phyloP scores from a whole-genome alignment of 2,888 invertebrate genomes.

The Campoplex nolae region DNA sequence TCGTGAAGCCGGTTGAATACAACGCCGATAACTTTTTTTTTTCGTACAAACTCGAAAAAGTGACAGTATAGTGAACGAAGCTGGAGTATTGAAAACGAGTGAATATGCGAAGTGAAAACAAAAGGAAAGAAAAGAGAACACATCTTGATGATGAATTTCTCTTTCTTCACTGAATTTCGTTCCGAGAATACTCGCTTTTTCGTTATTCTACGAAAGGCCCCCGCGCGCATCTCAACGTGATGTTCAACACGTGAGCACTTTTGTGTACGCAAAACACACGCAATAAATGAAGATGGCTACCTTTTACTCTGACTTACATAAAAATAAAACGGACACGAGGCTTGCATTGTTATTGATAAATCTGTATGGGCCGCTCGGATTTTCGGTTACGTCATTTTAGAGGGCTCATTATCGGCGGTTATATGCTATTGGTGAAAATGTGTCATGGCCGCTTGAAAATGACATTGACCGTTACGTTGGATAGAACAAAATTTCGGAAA shows the following conservation, averaged over 20 bases:
- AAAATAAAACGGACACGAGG: slow-evolving; percentile 9
- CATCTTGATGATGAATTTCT: slow-evolving; percentile 19
- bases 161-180: slow-evolving; percentile 52
- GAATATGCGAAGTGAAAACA: slow-evolving; percentile 19
- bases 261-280: not conserved
- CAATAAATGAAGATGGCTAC: slow-evolving; percentile 5
- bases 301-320: slow-evolving; percentile 10
- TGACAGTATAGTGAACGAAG: not conserved
- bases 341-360: slow-evolving; percentile 35
- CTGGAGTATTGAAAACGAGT: not conserved
- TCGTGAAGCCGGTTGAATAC: not conserved
- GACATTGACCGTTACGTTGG: slow-evolving; percentile 5
- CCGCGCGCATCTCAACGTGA: slow-evolving; percentile 9
- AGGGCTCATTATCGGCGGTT: slow-evolving; percentile 5
- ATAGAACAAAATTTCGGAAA: not conserved
- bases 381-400: not conserved
- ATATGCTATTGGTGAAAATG: slow-evolving; percentile 1
- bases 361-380: slow-evolving; percentile 1
- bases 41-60: slow-evolving; percentile 6
- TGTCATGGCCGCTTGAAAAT: slow-evolving; percentile 10
- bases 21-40: slow-evolving; percentile 17
- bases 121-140: not conserved
- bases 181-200: slow-evolving; percentile 48
- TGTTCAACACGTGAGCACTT: slow-evolving; percentile 19
- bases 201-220: slow-evolving; percentile 22